A percentile compares a stretch with the other conserved stretches of the same genome.
Evolutionary conservation across 2,888 invertebrate species (phyloP).

Genomic region (Sarcophaga variegata): DNA sequence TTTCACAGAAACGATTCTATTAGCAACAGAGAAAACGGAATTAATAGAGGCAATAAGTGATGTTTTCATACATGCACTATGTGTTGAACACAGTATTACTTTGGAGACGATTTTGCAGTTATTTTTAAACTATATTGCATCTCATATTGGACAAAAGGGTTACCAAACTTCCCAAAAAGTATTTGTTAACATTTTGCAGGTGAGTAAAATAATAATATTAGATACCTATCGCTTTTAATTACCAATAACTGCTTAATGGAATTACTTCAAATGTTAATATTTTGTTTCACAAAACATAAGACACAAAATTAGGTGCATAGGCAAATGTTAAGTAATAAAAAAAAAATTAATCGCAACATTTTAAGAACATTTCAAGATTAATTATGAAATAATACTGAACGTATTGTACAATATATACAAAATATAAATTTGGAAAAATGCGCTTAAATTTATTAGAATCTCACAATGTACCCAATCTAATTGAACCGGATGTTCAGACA

Average conservation of each 20-base stretch:
- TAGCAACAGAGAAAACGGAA: slow-evolving; percentile 76
- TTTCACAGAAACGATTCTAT: slow-evolving; percentile 79
- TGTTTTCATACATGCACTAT: slow-evolving; percentile 79
- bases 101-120: slow-evolving; percentile 82
- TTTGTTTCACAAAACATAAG: too few species aligned
- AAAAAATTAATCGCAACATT: too few species aligned
- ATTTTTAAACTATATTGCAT: slow-evolving; percentile 86
- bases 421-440: too few species aligned
- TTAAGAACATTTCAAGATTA: too few species aligned
- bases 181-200: slow-evolving; percentile 83
- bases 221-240: too few species aligned
- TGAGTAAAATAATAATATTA: slow-evolving; percentile 45
- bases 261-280: neutral
- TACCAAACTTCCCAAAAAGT: slow-evolving; percentile 82
- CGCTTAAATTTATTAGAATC: too few species aligned
- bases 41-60: slow-evolving; percentile 80
- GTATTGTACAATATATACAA: too few species aligned
- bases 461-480: too few species aligned
- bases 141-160: slow-evolving; percentile 85
- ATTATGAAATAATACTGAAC: too few species aligned
- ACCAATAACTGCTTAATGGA: neutral
- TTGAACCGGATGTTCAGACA: too few species aligned
- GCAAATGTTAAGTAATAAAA: too few species aligned
- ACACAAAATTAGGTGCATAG: too few species aligned
- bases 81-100: slow-evolving; percentile 78